phyloP scores from a whole-genome alignment of 1,140 invertebrate species.

The Acromyrmex charruanus region DNA sequence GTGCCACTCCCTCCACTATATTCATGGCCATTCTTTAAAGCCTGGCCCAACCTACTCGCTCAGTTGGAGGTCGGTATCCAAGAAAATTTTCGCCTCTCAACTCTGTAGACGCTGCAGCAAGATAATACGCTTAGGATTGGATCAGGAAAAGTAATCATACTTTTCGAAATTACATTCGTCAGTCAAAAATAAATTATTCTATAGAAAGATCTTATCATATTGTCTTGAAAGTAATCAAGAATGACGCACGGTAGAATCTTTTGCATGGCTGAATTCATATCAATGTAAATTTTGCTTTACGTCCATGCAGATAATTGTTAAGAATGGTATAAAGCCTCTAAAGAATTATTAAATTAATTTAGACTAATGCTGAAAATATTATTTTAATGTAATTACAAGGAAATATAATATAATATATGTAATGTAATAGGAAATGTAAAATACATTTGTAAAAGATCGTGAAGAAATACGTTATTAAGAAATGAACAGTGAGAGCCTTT shows the following conservation, averaged over 20 bases:
- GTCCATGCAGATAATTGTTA: constrained; percentile 13
- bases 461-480: constrained; percentile 12
- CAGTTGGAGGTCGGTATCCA: constrained; percentile 25
- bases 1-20: constrained; percentile 69
- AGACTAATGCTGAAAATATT: neutral
- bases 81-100: constrained; percentile 49
- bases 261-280: neutral
- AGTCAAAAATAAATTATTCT: constrained; percentile 34
- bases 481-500: neutral
- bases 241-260: neutral
- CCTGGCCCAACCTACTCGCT: constrained; percentile 33
- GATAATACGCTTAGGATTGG: constrained; percentile 5
- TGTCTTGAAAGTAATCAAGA: neutral
- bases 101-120: neutral
- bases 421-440: no score
- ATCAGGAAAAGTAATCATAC: neutral
- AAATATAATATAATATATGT: neutral
- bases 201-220: neutral
- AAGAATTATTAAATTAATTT: neutral
- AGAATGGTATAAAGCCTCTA: constrained; percentile 5
- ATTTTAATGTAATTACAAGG: neutral
- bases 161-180: constrained; percentile 8
- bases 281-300: neutral
- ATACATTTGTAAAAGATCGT: neutral
- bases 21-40: constrained; percentile 69